A percentile compares a stretch with the other conserved stretches of the same genome.
Conservation (phyloP, 2,888 invertebrate species). For the Zonitis immaculata region DNA sequence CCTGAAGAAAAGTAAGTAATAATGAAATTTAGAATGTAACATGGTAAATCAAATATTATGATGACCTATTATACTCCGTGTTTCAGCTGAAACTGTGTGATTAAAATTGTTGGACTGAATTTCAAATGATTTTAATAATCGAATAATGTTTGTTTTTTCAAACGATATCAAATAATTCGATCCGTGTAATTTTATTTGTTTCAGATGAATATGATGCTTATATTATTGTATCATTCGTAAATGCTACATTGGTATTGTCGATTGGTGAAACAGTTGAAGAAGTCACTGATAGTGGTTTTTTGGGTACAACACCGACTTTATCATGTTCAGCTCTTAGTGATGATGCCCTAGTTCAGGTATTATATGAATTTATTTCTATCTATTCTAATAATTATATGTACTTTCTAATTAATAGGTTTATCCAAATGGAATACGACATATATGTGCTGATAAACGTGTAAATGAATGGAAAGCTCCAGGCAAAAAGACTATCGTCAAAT, state of each 20-base stretch:
- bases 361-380: conserved; percentile 2
- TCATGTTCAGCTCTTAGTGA: conserved; percentile 96
- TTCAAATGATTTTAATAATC: not conserved
- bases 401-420: conserved; percentile 62
- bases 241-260: conserved; percentile 95
- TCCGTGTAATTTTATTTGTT: conserved; percentile 55
- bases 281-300: conserved; percentile 98
- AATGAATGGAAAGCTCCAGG: conserved; percentile 99
- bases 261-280: conserved; percentile 99
- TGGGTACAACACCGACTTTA: conserved; percentile 98
- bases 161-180: not conserved
- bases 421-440: conserved; percentile 97
- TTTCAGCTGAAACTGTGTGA: conserved; percentile 47
- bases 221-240: conserved; percentile 99
- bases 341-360: conserved; percentile 93
- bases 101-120: conserved; percentile 35
- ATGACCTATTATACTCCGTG: conserved; percentile 45
- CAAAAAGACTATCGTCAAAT: conserved; percentile 94
- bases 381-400: conserved; percentile 18
- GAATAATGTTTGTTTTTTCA: not conserved
- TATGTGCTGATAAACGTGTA: conserved; percentile 94
- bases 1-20: conserved; percentile 23
- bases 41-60: conserved; percentile 25
- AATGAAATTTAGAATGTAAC: conserved; percentile 5
- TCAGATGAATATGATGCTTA: conserved; percentile 98